Evolutionary conservation across 2,113 vertebrate genomes (phyloP), one percentile per base, ranked within the genome.

Genomic region (Bufo bufo): DNA sequence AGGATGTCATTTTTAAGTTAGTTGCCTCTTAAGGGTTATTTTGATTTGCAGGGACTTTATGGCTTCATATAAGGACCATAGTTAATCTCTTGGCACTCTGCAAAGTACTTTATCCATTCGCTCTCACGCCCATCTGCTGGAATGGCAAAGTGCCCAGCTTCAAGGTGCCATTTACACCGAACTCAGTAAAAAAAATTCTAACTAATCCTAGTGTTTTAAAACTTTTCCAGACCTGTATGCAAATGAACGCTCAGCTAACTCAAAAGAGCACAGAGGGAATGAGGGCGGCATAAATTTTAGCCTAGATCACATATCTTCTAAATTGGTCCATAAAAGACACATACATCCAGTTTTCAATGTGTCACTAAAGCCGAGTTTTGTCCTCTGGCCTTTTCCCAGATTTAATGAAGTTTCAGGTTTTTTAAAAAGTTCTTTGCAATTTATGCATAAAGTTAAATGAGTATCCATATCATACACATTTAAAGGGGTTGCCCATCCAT

Each of bases 91-190:
- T 88, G 80, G 87, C 87, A 77, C 6, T 61, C 56, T 54, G 47
- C 20, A 13, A 49, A 77, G 23, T 84, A 77, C 61, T 77, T 88
- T 77, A 88, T 74, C 71, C 45, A 65, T 88, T 77, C 65, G 61
- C 71, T 33, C 66, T 88, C 80, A 63, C 81, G 47, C 58, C 87
- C 87, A 88, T 88, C 87, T 88, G 87, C 81, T 88, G 17, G 45
- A 61, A 88, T 88, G 87, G 87, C 87, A 88, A 17, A 56, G 19
- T 84, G 87, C 87, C 87, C 87, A 84, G 87, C 69, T 83, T 88
- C 87, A 88, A 88, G 87, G 87, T 88, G 80, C 75, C 80, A 83
- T 84, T 88, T 23, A 13, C 20, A 82, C 49, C 83, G 23, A 61
- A 77, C 71, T 56, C 19, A 6, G 63, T n/a, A 43, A 13, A 69